Conservation (phyloP, 2,888 invertebrate genomes). For the Protonemura montana region DNA sequence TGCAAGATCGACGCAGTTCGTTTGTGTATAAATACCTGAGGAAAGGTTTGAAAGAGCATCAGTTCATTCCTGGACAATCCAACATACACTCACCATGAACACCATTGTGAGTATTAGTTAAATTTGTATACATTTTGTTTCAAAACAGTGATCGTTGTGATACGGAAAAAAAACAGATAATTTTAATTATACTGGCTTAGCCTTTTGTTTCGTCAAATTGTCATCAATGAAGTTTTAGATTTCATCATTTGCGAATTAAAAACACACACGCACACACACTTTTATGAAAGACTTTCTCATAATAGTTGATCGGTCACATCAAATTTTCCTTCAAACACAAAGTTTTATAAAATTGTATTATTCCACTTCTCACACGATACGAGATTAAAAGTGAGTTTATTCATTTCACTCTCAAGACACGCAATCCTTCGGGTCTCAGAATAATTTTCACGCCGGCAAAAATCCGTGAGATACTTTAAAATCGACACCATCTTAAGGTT, state of each 20-base stretch:
- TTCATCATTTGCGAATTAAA: background rate
- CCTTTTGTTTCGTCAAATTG: background rate
- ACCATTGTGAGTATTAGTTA: constrained; percentile 30
- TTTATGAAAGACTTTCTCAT: background rate
- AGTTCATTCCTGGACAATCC: constrained; percentile 30
- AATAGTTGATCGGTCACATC: background rate
- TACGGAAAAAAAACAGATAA: background rate
- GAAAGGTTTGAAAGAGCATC: constrained; percentile 21
- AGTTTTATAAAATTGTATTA: background rate
- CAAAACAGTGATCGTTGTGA: background rate
- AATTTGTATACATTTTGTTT: background rate
- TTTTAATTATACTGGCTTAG: background rate
- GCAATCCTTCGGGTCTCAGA: background rate
- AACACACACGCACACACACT: background rate
- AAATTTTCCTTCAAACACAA: background rate
- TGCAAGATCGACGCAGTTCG: background rate
- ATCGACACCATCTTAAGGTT: background rate
- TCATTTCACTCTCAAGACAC: background rate
- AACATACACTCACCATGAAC: constrained; percentile 26
- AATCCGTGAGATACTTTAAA: background rate
- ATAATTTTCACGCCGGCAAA: background rate
- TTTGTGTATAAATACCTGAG: constrained; percentile 33
- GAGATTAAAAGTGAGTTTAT: background rate
- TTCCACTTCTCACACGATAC: background rate
- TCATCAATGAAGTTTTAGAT: too few species aligned